Evolutionary conservation across 1,140 invertebrate genomes (phyloP), one percentile per base, ranked within the genome.

Genomic region (Pachyrhynchus sulphureomaculatus): DNA sequence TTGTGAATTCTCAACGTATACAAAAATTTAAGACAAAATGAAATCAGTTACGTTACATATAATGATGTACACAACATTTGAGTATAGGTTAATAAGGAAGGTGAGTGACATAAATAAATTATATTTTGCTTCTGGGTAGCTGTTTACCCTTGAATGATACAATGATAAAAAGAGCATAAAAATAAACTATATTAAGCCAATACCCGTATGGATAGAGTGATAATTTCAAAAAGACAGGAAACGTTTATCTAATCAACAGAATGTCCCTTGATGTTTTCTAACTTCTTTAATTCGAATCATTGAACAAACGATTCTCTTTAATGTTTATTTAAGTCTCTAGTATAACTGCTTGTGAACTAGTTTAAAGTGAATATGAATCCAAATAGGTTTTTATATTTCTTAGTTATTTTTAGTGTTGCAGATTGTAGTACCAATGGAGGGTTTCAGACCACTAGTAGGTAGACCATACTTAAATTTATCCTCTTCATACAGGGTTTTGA

Each of bases 151-250:
- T 29, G 26, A 29, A 29, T 29, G 8, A 9, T 29, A 29, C 12
- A 10, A 10, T 29, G 26, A 29, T 29, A 29, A 29, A 29, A 29
- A 29, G 3, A 26, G 8, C 13, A 23, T 44, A 18, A 8, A 17
- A 15, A 23, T 44, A 18, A 8, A 23, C 20, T 20, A 23, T 20
- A n/a, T 44, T 44, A 44, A 44, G 17, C 12, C 12, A 44, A 44
- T 23, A 44, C 13, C 41, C 41, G 13, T 23, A 18, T 44, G 41
- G 41, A 8, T n/a, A 20, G 6, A 10, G 15, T 20, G 41, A 44
- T 44, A 44, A 23, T 44, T n/a, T 21, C 12, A 20, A 44, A 44
- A 44, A 44, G 41, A 20, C 41, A 44, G 41, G 41, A 44, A 44
- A 18, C 18, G 10, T 20, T 44, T 44, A 44, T 44, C 41, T 44